phyloP scores from a whole-genome alignment of 2,888 invertebrate species.

The Nebria brevicollis region DNA sequence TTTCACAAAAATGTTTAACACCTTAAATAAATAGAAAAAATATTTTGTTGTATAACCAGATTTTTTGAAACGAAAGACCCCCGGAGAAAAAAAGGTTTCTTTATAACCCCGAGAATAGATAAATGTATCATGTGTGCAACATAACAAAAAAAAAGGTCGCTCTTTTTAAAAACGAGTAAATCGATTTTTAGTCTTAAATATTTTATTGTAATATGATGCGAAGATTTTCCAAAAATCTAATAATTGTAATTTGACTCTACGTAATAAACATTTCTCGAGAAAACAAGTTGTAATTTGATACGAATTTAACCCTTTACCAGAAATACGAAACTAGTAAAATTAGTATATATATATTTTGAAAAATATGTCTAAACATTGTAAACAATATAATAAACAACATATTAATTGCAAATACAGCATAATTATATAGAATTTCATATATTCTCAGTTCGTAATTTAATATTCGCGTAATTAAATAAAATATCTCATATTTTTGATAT shows the following conservation, averaged over 20 bases:
- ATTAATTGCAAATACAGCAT: neutral
- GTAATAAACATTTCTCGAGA: no score
- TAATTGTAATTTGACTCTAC: no score
- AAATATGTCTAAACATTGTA: no score
- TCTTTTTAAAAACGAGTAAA: no score
- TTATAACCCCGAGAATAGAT: conserved; percentile 2
- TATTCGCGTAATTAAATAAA: neutral
- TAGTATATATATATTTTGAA: neutral
- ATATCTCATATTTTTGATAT: neutral
- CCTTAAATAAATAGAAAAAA: conserved; percentile 50
- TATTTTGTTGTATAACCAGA: conserved; percentile 12
- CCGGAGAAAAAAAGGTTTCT: neutral
- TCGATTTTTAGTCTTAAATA: no score
- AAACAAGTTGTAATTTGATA: no score
- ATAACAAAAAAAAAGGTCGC: no score
- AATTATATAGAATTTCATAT: conserved; percentile 17
- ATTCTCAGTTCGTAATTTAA: conserved; percentile 10
- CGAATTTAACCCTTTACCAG: no score
- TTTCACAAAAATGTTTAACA: conserved; percentile 51
- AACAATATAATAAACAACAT: no score
- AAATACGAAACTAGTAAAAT: neutral
- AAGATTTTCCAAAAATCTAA: no score
- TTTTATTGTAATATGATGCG: no score
- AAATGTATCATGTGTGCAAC: conserved; percentile 11
- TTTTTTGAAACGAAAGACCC: neutral